A percentile compares a stretch with the other conserved stretches of the same genome.
These are phyloP conservation scores for Pampus argenteus DNA, from an alignment of 2,797 vertebrate genomes.

Conservation along the genomic window DNA sequence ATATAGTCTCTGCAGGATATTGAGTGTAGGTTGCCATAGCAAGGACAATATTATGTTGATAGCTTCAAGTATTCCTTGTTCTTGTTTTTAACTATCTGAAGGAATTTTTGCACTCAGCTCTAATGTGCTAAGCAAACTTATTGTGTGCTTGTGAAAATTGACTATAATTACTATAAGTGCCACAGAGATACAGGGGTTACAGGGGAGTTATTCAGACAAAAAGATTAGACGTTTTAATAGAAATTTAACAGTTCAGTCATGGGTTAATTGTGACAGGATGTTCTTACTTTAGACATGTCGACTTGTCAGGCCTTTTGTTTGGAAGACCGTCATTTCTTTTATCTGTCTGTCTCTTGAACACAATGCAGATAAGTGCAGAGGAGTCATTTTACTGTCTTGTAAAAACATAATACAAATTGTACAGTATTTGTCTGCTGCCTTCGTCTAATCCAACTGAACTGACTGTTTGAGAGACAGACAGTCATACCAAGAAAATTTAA, in stretches of 20 bases:
- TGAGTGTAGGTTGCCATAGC: conserved; percentile 24
- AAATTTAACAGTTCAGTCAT: conserved; percentile 59
- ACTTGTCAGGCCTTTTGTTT: conserved; percentile 42
- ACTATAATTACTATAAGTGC: conserved; percentile 62
- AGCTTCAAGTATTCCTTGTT: conserved; percentile 25
- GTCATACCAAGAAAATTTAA: neutral
- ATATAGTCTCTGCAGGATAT: conserved; percentile 24
- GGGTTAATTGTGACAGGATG: conserved; percentile 66
- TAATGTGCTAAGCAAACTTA: conserved; percentile 58
- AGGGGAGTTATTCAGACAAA: conserved; percentile 56
- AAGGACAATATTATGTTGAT: conserved; percentile 1
- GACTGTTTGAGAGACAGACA: neutral
- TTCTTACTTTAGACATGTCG: conserved; percentile 26
- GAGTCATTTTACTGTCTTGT: conserved; percentile 18
- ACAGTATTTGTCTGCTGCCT: conserved; percentile 9
- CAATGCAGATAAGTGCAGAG: conserved; percentile 6
- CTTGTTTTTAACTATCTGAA: conserved; percentile 46
- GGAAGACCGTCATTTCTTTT: conserved; percentile 33
- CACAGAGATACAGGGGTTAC: conserved; percentile 41
- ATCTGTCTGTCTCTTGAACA: conserved; percentile 20
- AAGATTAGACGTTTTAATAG: conserved; percentile 70
- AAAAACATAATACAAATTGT: conserved; percentile 20
- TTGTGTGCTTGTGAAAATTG: conserved; percentile 65
- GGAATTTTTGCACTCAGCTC: conserved; percentile 28
- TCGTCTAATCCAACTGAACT: neutral